phyloP scores from a whole-genome alignment of 2,888 invertebrate species.

The Drosophila maculinotata region DNA sequence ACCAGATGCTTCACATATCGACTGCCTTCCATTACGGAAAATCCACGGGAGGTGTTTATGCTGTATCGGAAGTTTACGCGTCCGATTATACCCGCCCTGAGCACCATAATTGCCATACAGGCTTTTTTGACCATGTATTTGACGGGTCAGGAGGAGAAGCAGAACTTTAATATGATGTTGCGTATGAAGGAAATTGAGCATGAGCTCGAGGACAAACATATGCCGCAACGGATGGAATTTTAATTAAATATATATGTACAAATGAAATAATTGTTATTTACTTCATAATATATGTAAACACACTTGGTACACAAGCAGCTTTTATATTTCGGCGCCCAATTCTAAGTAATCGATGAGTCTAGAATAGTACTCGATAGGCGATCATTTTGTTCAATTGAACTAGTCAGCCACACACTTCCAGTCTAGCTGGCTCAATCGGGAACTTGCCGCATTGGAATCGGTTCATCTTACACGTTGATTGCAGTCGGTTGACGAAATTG shows the following conservation, averaged over 20 bases:
- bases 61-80: constrained; percentile 86
- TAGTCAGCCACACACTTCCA: background rate
- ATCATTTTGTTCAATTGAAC: background rate
- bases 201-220: constrained; percentile 62
- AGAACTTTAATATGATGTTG: constrained; percentile 72
- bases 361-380: background rate
- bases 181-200: constrained; percentile 79
- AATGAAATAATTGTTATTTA: background rate
- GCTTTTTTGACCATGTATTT: constrained; percentile 86
- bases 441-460: constrained; percentile 46
- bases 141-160: constrained; percentile 88
- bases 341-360: background rate
- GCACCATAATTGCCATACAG: constrained; percentile 86
- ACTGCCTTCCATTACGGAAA: constrained; percentile 87
- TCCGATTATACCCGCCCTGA: constrained; percentile 86
- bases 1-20: constrained; percentile 88
- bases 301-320: background rate
- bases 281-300: background rate
- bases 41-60: constrained; percentile 86
- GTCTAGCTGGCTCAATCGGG: constrained; percentile 20
- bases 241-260: constrained; percentile 29
- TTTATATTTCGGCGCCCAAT: constrained; percentile 7
- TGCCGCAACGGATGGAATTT: constrained; percentile 46
- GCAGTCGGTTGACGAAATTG: constrained; percentile 75
- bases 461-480: constrained; percentile 64